Evolutionary conservation across 1,140 invertebrate genomes (phyloP), one percentile per base, ranked within the genome.

Genomic region (Conus betulinus): DNA sequence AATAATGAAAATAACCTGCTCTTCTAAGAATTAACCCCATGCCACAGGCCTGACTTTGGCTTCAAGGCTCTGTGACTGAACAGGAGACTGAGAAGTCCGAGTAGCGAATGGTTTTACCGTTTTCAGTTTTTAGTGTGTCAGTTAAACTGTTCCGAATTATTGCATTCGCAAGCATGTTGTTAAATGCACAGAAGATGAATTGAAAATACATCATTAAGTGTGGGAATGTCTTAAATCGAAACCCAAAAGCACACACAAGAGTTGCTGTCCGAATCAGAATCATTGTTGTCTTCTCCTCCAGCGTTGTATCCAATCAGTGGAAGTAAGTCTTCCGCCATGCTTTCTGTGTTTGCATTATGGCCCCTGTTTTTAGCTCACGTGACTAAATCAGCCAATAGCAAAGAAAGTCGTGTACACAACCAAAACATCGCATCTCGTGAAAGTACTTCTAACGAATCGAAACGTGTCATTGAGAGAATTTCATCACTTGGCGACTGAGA

Each of bases 311-410:
- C 90, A 15, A 91, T 39, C 53, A 91, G 67, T 52, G 90, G 90
- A 60, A 91, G 86, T 78, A 91, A 85, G 78, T 91, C 90, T 23
- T 91, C 89, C 79, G 85, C 90, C 89, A 90, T 90, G 67, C 85
- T 91, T 81, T 84, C 83, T 53, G n/a, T 84, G 55, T 84, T 52
- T 63, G 71, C 82, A 23, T 60, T 84, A 88, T 60, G 10, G 52
- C 55, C 81, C 63, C 63, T 57, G 63, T n/a, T 57, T 57, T 25
- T 60, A 53, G 20, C 27, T 39, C 90, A 90, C 76, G 86, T 89
- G 87, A 88, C 67, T 17, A 60, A 83, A 88, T 74, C 76, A 63
- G 57, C 90, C 90, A 91, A 91, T 91, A 27, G 86, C 52, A 51
- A n/a, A 79, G 76, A 55, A 60, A 83, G 67, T 88, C 90, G 90